Conservation (phyloP, 1,140 invertebrate species). For the Xylocopa sonorina region DNA sequence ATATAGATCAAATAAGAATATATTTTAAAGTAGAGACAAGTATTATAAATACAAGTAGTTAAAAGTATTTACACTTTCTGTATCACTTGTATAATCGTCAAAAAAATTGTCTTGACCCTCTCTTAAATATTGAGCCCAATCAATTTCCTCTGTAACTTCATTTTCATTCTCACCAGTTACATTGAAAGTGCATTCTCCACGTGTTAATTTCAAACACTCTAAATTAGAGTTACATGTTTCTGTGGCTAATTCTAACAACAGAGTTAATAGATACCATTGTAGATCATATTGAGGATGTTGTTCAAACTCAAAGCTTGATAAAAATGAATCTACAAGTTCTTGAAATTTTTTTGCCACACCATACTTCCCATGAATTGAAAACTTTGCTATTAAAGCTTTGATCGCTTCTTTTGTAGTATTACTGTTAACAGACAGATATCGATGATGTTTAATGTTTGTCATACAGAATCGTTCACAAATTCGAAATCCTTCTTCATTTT, state of each 20-base stretch:
- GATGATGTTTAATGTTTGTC: constrained; percentile 80
- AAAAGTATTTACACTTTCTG: constrained; percentile 72
- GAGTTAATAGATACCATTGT: constrained; percentile 77
- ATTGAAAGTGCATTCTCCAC: constrained; percentile 60
- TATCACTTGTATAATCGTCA: constrained; percentile 71
- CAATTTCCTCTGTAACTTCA: constrained; percentile 73
- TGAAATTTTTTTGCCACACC: constrained; percentile 76
- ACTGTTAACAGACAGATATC: constrained; percentile 77
- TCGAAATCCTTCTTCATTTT: constrained; percentile 77
- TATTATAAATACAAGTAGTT: not conserved
- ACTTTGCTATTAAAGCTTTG: constrained; percentile 76
- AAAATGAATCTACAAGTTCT: constrained; percentile 73
- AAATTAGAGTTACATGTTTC: constrained; percentile 75
- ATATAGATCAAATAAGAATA: not conserved
- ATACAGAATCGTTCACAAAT: constrained; percentile 79
- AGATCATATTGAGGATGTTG: constrained; percentile 79
- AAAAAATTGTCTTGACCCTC: constrained; percentile 78
- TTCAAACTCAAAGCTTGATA: constrained; percentile 78
- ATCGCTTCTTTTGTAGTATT: constrained; percentile 76
- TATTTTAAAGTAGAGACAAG: constrained; percentile 2
- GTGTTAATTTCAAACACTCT: constrained; percentile 52
- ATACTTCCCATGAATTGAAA: constrained; percentile 80
- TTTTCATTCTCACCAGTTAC: constrained; percentile 59
- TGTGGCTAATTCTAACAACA: constrained; percentile 75
- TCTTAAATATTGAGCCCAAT: constrained; percentile 79